These are phyloP conservation scores for Urocitellus parryii DNA, from an alignment of 2,113 vertebrate genomes.

Conservation along the genomic window DNA sequence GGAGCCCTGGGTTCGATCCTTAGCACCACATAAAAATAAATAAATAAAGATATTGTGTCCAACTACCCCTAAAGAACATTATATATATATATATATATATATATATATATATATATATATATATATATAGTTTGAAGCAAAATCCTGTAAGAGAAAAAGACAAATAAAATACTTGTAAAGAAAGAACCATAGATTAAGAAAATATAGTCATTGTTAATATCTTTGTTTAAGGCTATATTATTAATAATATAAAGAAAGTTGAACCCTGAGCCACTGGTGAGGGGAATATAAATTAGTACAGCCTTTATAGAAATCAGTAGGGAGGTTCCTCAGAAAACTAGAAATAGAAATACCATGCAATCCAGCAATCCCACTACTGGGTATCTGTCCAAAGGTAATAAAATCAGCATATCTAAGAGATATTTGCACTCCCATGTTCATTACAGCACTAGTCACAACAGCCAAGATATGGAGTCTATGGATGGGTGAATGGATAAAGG, in stretches of 20 bases:
- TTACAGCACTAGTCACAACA: neutral
- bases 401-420: neutral
- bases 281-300: neutral
- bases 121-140: neutral
- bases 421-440: neutral
- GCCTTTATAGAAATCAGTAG: no score
- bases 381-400: neutral
- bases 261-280: neutral
- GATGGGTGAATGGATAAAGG: neutral
- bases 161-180: neutral
- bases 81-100: no score
- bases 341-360: neutral
- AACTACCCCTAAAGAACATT: no score
- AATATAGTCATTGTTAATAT: neutral
- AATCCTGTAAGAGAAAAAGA: neutral
- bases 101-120: no score
- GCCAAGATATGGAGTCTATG: neutral
- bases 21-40: no score
- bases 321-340: neutral
- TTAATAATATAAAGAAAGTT: neutral
- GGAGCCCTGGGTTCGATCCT: no score
- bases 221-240: neutral
- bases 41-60: no score
- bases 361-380: neutral
- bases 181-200: neutral